phyloP scores from a whole-genome alignment of 2,797 vertebrate genomes.

The Myotis myotis region DNA sequence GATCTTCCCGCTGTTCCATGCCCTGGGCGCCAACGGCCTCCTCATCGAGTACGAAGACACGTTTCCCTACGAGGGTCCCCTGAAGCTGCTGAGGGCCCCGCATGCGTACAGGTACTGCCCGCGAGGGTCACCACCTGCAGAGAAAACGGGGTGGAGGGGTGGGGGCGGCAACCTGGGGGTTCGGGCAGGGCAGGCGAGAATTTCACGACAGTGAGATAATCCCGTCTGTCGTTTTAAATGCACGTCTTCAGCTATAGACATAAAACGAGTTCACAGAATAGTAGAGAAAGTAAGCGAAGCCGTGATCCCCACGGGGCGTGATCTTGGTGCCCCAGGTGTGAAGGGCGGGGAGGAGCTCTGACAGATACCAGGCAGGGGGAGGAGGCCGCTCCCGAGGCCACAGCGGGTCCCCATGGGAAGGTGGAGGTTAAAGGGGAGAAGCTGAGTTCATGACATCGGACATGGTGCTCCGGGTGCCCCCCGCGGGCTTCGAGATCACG shows the following conservation, averaged over 20 bases:
- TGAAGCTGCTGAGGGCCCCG: constrained; percentile 87
- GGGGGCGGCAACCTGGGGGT: too few species aligned
- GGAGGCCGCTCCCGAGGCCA: neutral
- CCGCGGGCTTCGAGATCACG: neutral
- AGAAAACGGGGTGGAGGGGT: neutral
- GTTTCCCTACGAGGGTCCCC: constrained; percentile 92
- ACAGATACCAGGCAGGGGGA: neutral
- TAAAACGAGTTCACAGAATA: neutral
- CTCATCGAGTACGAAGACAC: constrained; percentile 97
- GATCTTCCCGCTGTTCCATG: constrained; percentile 90
- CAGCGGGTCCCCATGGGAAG: neutral
- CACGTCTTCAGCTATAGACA: neutral
- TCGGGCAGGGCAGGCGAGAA: neutral
- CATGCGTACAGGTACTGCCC: constrained; percentile 91
- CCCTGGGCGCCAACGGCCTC: constrained; percentile 91
- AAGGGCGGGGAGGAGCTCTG: neutral
- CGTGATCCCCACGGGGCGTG: neutral
- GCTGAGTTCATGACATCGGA: too few species aligned
- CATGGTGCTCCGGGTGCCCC: accelerated
- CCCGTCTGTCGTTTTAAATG: neutral
- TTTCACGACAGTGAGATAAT: accelerated
- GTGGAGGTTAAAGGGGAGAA: too few species aligned
- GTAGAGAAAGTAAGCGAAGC: neutral
- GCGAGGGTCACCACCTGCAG: neutral
- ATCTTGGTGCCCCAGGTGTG: neutral